Percentiles rank a stretch among this genome's conserved stretches.
Evolutionary conservation across 2,797 vertebrate genomes (phyloP).

Genomic region (Lutjanus argentimaculatus): DNA sequence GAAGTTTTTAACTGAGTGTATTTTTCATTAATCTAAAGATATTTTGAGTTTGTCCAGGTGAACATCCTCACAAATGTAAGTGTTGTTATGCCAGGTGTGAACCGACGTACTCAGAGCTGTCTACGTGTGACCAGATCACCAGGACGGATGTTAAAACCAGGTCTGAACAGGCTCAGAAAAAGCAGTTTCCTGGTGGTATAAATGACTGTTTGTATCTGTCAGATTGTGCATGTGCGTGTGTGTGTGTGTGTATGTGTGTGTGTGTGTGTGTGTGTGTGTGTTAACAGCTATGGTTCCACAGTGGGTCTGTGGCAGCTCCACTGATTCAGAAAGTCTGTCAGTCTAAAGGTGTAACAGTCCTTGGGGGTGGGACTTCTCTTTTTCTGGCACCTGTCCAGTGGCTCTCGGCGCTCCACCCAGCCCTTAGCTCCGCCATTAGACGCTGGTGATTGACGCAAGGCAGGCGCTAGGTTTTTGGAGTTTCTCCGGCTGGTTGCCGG

Average conservation of each 20-base stretch:
- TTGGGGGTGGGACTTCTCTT: slow-evolving; percentile 26
- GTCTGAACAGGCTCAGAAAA: not conserved
- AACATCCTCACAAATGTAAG: too few species aligned
- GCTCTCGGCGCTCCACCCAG: slow-evolving; percentile 15
- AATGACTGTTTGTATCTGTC: slow-evolving; percentile 89
- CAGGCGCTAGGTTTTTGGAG: slow-evolving; percentile 97
- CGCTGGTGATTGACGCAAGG: slow-evolving; percentile 99
- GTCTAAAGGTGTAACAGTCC: slow-evolving; percentile 69
- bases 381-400: slow-evolving; percentile 22
- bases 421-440: slow-evolving; percentile 69
- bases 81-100: too few species aligned
- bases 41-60: too few species aligned
- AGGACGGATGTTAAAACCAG: too few species aligned
- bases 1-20: too few species aligned
- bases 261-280: slow-evolving; percentile 30
- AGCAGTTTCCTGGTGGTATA: slow-evolving; percentile 87
- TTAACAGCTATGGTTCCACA: slow-evolving; percentile 65
- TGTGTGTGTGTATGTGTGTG: not conserved
- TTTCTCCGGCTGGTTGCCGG: slow-evolving; percentile 92
- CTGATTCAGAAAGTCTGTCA: slow-evolving; percentile 53
- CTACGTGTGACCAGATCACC: too few species aligned
- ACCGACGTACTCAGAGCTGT: too few species aligned
- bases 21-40: too few species aligned
- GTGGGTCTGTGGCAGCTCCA: slow-evolving; percentile 52
- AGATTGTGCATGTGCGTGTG: not conserved